These are phyloP conservation scores for Siniperca chuatsi DNA, from an alignment of 2,113 vertebrate species.

Conservation along the genomic window DNA sequence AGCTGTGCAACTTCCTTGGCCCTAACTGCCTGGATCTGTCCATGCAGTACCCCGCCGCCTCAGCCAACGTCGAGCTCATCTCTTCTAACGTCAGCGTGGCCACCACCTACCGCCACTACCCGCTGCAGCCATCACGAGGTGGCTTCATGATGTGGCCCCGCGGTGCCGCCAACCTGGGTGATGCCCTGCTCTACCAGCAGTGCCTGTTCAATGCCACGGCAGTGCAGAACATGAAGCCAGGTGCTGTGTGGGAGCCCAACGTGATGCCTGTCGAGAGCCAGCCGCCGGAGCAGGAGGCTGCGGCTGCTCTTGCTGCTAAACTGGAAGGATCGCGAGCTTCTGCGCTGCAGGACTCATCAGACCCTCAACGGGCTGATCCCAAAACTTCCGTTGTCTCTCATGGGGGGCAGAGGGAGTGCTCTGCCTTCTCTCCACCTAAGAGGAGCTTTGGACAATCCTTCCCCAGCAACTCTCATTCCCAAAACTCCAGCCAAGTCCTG, in stretches of 20 bases:
- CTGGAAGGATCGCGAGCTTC: conserved; percentile 86
- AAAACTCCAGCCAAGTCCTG: conserved; percentile 78
- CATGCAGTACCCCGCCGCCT: conserved; percentile 89
- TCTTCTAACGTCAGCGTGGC: conserved; percentile 97
- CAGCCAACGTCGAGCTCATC: conserved; percentile 92
- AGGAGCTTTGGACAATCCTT: conserved; percentile 87
- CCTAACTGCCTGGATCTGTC: conserved; percentile 92
- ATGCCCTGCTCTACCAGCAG: conserved; percentile 94
- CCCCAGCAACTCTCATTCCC: conserved; percentile 73
- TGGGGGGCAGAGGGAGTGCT: conserved; percentile 87
- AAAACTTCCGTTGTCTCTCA: conserved; percentile 75
- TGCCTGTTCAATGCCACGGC: conserved; percentile 92
- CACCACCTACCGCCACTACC: conserved; percentile 95
- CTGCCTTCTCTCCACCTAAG: conserved; percentile 93
- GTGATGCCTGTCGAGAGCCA: conserved; percentile 82
- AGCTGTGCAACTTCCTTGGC: conserved; percentile 88
- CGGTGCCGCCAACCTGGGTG: conserved; percentile 86
- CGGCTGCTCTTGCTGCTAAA: conserved; percentile 75
- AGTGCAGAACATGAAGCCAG: conserved; percentile 91
- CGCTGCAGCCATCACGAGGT: conserved; percentile 82
- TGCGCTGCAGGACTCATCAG: conserved; percentile 57
- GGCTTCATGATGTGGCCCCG: conserved; percentile 95
- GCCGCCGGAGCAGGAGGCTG: conserved; percentile 79
- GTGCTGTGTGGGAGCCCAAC: conserved; percentile 89
- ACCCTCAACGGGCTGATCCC: conserved; percentile 77